Conservation (phyloP, 2,113 vertebrate species). For the Marmota flaviventris region DNA sequence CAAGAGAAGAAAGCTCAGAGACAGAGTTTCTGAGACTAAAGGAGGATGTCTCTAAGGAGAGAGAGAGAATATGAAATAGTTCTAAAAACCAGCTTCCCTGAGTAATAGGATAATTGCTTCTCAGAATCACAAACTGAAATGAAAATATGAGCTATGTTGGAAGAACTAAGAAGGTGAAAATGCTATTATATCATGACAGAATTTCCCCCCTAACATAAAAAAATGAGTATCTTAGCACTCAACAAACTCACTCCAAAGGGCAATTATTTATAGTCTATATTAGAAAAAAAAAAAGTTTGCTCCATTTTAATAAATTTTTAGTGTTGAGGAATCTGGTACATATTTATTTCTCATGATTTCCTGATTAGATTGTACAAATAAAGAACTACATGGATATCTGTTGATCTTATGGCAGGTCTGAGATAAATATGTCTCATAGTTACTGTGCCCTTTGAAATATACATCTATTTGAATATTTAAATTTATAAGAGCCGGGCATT, state of each 20-base stretch:
- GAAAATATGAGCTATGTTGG: slow-evolving; percentile 4
- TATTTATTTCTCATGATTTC: background rate
- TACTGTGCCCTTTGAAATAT: background rate
- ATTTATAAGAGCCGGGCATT: too few relatives aligned
- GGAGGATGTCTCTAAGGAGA: background rate
- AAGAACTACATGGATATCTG: background rate
- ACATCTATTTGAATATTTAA: background rate
- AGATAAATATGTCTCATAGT: background rate
- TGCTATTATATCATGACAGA: background rate
- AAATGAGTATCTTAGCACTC: background rate
- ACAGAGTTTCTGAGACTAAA: slow-evolving; percentile 20
- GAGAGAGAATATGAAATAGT: slow-evolving; percentile 11
- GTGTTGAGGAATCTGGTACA: background rate
- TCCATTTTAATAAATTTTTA: slow-evolving; percentile 25
- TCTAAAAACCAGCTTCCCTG: background rate
- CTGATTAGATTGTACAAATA: slow-evolving; percentile 3
- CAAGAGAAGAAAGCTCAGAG: slow-evolving; percentile 60
- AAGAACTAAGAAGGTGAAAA: slow-evolving; percentile 37
- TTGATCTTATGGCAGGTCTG: background rate
- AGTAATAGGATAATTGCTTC: slow-evolving; percentile 37
- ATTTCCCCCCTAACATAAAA: background rate
- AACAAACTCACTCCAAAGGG: background rate
- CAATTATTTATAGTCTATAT: slow-evolving; percentile 21
- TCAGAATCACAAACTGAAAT: slow-evolving; percentile 48
- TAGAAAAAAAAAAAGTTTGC: slow-evolving; percentile 57